These are phyloP conservation scores for Eptatretus burgeri DNA, from an alignment of 2,113 vertebrate genomes.

Conservation along the genomic window DNA sequence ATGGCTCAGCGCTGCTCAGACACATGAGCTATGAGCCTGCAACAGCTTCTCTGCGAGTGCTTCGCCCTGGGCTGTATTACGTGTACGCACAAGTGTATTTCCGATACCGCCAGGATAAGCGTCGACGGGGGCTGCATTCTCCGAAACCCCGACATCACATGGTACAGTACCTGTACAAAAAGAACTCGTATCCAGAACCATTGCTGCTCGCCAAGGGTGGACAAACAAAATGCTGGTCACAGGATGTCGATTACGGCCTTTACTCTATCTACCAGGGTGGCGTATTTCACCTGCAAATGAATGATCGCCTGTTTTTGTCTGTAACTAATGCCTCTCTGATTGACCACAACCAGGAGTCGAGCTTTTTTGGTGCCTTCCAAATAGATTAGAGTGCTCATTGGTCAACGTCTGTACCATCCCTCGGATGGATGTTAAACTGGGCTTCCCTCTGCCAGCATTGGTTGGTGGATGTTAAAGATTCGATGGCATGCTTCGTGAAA, in stretches of 20 bases:
- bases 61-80: constrained; percentile 20
- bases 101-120: constrained; percentile 19
- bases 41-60: too few relatives aligned
- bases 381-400: too few relatives aligned
- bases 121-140: constrained; percentile 14
- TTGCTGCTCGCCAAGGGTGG: constrained; percentile 47
- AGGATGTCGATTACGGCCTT: constrained; percentile 35
- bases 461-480: too few relatives aligned
- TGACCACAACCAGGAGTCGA: constrained; percentile 26
- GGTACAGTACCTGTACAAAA: constrained; percentile 44
- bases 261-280: constrained; percentile 50
- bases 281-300: constrained; percentile 35
- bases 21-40: too few relatives aligned
- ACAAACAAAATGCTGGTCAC: constrained; percentile 47
- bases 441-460: too few relatives aligned
- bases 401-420: too few relatives aligned
- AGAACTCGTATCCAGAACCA: constrained; percentile 30
- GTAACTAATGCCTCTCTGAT: constrained; percentile 36
- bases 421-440: too few relatives aligned
- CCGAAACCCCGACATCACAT: constrained; percentile 23
- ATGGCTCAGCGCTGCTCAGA: too few relatives aligned
- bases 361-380: constrained; percentile 38
- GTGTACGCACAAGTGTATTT: constrained; percentile 51
- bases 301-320: constrained; percentile 44
- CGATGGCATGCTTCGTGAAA: too few relatives aligned